These are phyloP conservation scores for Andricus curvator DNA, from an alignment of 2,888 invertebrate genomes.

Conservation along the genomic window DNA sequence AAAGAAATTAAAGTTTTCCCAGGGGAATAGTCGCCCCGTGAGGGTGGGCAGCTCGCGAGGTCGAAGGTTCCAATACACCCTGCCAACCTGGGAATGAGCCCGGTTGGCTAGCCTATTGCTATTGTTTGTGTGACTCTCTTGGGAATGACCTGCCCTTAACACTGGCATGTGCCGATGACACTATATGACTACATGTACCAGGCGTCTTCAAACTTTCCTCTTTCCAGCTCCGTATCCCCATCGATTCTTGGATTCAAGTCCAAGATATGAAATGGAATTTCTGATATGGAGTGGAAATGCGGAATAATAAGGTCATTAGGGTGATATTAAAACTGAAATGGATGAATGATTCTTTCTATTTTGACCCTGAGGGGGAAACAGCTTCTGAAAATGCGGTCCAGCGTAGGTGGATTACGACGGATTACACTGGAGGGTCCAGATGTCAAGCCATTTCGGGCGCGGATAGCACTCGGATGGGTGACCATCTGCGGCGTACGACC, in stretches of 20 bases:
- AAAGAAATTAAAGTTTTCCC: constrained; percentile 75
- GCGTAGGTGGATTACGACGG: no score
- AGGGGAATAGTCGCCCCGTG: constrained; percentile 63
- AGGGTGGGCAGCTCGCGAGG: constrained; percentile 61
- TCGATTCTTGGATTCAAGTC: not conserved
- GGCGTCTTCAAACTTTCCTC: constrained; percentile 59
- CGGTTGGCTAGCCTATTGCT: constrained; percentile 67
- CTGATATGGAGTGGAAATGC: not conserved
- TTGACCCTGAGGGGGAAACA: no score
- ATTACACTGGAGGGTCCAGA: no score
- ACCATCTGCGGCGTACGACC: no score
- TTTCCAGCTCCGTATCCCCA: not conserved
- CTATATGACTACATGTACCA: constrained; percentile 58
- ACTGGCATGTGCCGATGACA: constrained; percentile 69
- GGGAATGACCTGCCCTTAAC: constrained; percentile 66
- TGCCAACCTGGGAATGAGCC: constrained; percentile 51
- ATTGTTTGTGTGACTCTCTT: constrained; percentile 69
- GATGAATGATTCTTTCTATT: no score
- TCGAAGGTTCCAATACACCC: constrained; percentile 55
- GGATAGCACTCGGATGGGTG: no score
- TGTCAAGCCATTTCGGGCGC: no score
- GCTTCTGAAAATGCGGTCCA: no score
- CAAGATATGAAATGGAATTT: not conserved
- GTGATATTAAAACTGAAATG: no score
- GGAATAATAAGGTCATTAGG: no score